These are phyloP conservation scores for Hippocampus barbouri DNA, from an alignment of 2,113 vertebrate species.

Conservation along the genomic window DNA sequence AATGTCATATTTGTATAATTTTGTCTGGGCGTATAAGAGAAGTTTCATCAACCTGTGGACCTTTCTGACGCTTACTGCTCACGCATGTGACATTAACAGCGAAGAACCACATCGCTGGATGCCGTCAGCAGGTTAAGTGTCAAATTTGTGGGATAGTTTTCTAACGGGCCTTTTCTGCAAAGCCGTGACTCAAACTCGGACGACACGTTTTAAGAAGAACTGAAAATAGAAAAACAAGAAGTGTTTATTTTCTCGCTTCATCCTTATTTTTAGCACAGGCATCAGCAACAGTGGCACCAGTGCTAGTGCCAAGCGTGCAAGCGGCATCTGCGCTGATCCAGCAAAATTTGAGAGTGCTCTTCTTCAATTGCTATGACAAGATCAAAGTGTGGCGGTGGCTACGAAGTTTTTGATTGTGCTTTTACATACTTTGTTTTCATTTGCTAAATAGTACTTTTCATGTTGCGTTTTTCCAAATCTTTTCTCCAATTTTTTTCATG, in stretches of 20 bases:
- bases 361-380: not conserved
- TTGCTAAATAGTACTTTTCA: too few relatives aligned
- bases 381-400: too few relatives aligned
- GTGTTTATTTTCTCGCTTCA: not conserved
- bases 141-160: not conserved
- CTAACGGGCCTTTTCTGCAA: conserved; percentile 11
- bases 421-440: too few relatives aligned
- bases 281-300: not conserved
- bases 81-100: not conserved
- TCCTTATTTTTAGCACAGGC: not conserved
- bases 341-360: not conserved
- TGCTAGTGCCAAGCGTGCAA: not conserved
- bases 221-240: conserved; percentile 23
- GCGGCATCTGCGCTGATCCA: not conserved
- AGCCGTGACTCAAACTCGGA: conserved; percentile 19
- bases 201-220: not conserved
- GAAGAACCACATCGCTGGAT: not conserved
- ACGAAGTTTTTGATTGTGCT: too few relatives aligned
- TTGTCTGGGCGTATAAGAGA: not conserved
- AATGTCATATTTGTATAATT: not conserved
- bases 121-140: not conserved
- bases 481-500: not conserved
- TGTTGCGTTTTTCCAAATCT: too few relatives aligned
- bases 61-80: not conserved
- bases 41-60: not conserved